phyloP scores from a whole-genome alignment of 37 sponge, comb jelly and placozoan genomes.

The Geodia barretti region DNA sequence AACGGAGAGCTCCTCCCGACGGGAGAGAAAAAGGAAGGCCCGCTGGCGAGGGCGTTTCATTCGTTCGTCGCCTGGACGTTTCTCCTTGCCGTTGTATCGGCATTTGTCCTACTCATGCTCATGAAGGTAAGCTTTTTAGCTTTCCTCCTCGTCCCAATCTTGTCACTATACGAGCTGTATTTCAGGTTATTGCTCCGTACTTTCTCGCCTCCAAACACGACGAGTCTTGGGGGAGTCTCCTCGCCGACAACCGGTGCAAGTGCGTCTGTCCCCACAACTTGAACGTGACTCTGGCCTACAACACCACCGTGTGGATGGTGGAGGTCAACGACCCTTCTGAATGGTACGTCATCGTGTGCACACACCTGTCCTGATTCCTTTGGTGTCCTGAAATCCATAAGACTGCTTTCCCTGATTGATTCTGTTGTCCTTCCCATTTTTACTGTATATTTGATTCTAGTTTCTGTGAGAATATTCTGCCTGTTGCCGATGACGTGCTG shows the following conservation, averaged over 20 bases:
- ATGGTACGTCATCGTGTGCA: conserved; percentile 54
- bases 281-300: conserved; percentile 29
- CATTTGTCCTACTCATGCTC: conserved; percentile 10
- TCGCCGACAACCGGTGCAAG: conserved; percentile 54
- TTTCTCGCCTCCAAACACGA: conserved; percentile 5
- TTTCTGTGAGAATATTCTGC: neutral
- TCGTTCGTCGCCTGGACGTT: conserved; percentile 14
- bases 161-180: no score
- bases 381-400: neutral
- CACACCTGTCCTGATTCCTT: no score
- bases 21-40: neutral
- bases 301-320: conserved; percentile 52
- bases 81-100: neutral
- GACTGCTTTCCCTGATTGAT: no score
- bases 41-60: neutral
- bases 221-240: neutral
- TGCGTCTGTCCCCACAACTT: conserved; percentile 76
- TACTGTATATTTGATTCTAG: neutral
- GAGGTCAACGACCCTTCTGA: conserved; percentile 38
- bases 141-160: no score
- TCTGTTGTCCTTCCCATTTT: no score
- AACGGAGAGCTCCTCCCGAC: neutral
- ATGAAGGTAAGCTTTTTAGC: conserved; percentile 7
- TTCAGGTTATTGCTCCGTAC: conserved; percentile 13
- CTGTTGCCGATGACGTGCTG: conserved; percentile 1